Evolutionary conservation across 2,113 vertebrate genomes (phyloP), one percentile per base, ranked within the genome.

Genomic region (Pedetes capensis): DNA sequence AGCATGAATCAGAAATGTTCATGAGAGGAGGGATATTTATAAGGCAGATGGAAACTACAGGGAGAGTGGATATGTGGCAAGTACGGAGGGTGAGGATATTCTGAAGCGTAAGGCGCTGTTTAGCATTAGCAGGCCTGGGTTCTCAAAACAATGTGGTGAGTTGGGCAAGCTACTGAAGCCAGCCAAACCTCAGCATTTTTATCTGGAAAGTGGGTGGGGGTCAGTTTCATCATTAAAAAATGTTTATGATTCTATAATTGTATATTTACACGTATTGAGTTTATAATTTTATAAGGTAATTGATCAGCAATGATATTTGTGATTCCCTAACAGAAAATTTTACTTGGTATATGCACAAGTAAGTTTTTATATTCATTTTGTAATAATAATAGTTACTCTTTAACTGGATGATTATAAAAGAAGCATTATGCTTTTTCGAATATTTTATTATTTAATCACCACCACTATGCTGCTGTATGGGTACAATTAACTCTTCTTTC

Each of bases 1-100:
- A 96, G 17, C 42, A 69, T 71, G 90, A 91, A 87, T 96, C 93
- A 82, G 78, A 97, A 82, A 85, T 71, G 37, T 55, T 74, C 68
- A 39, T 42, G 39, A 90, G 68, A 94, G 14, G 39, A 90, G n/a
- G 17, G 34, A 14, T 72, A 72, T 75, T 57, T 85, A 57, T 42
- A 80, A 86, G 16, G 61, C n/a, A 90, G 84, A 90, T 10, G 27
- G 23, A 63, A 91, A 75, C 49, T 59, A 47, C 10, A 37, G 44
- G 42, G 34, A 90, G 8, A 55, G 6, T 20, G 39, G 51, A 2
- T 66, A 23, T n/a, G 44, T 32, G n/a, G 34, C n/a, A 20, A 32
- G 23, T 7, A 11, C 1, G 14, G 8, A 69, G 6, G 51, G 37
- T 14, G 71, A 37, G 6, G 27, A 32, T 1, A 51, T 6, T 39